These are phyloP conservation scores for Tipula lateralis DNA, from an alignment of 2,888 invertebrate genomes.

Conservation along the genomic window DNA sequence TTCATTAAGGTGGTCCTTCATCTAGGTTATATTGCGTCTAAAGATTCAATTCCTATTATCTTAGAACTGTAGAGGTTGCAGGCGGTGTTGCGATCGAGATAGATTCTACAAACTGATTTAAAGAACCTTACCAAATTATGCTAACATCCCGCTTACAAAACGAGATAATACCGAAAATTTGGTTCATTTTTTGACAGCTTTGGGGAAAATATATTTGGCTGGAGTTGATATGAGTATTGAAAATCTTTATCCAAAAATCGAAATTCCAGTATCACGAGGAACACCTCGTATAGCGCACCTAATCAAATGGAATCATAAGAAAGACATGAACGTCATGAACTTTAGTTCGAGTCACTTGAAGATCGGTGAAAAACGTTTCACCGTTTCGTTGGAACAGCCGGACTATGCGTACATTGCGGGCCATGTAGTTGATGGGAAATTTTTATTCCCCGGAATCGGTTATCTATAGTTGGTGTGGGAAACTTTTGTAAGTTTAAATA, in stretches of 20 bases:
- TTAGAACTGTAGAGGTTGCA: no score
- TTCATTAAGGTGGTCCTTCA: no score
- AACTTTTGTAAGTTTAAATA: constrained; percentile 64
- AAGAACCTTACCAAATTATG: constrained; percentile 55
- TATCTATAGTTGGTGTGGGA: constrained; percentile 75
- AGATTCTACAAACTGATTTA: constrained; percentile 62
- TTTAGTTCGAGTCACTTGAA: constrained; percentile 63
- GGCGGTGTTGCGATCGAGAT: constrained; percentile 64
- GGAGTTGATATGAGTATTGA: constrained; percentile 72
- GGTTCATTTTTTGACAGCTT: constrained; percentile 45
- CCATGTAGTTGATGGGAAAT: constrained; percentile 75
- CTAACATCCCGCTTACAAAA: constrained; percentile 58
- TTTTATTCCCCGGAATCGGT: constrained; percentile 69
- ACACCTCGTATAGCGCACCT: constrained; percentile 80
- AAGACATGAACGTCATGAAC: constrained; percentile 68
- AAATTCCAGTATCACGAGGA: constrained; percentile 78
- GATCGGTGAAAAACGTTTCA: constrained; percentile 60
- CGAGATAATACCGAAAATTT: constrained; percentile 52
- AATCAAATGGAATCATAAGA: constrained; percentile 84
- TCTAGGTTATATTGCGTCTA: no score
- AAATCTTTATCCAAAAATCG: constrained; percentile 68
- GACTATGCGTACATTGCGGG: constrained; percentile 68
- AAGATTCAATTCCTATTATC: no score
- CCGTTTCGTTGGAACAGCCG: constrained; percentile 59
- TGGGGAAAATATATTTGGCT: constrained; percentile 62